Percentiles rank a stretch among this genome's conserved stretches.
phyloP scores from a whole-genome alignment of 2,797 vertebrate species.

The Hephaestus fuliginosus region DNA sequence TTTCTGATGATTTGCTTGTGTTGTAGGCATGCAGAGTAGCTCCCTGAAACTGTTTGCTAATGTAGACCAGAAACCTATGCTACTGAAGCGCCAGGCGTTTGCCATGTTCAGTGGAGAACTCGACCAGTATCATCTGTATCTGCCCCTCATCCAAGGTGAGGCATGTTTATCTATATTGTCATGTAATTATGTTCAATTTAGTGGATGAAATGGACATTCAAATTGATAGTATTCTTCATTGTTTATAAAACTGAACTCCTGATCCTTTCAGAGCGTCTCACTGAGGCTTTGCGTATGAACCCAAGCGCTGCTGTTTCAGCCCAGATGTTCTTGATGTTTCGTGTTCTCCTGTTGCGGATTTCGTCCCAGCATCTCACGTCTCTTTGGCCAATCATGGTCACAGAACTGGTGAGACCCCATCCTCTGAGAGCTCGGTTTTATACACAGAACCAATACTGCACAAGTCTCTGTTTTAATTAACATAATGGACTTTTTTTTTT shows the following conservation, averaged over 20 bases:
- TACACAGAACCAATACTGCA: neutral
- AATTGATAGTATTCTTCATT: neutral
- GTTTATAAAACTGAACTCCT: neutral
- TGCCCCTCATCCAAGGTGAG: constrained; percentile 96
- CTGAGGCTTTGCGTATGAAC: constrained; percentile 93
- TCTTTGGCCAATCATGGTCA: constrained; percentile 98
- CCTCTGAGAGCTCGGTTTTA: neutral
- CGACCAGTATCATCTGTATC: constrained; percentile 97
- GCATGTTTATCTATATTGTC: neutral
- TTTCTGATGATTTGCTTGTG: constrained; percentile 18
- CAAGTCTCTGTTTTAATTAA: neutral
- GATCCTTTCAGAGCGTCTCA: constrained; percentile 90
- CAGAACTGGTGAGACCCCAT: constrained; percentile 91
- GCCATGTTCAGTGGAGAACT: constrained; percentile 96
- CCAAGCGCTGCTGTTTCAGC: constrained; percentile 89
- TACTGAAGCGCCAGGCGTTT: constrained; percentile 96
- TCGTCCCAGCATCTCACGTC: constrained; percentile 97
- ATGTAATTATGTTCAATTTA: neutral
- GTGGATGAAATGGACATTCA: neutral
- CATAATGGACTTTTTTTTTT: constrained; percentile 9
- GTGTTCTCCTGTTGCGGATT: constrained; percentile 94
- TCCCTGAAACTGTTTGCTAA: constrained; percentile 94
- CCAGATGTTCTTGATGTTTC: constrained; percentile 98
- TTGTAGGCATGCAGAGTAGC: constrained; percentile 94
- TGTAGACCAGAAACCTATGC: constrained; percentile 95